Evolutionary conservation across 2,888 invertebrate genomes (phyloP).

Genomic region (Lapara coniferarum): DNA sequence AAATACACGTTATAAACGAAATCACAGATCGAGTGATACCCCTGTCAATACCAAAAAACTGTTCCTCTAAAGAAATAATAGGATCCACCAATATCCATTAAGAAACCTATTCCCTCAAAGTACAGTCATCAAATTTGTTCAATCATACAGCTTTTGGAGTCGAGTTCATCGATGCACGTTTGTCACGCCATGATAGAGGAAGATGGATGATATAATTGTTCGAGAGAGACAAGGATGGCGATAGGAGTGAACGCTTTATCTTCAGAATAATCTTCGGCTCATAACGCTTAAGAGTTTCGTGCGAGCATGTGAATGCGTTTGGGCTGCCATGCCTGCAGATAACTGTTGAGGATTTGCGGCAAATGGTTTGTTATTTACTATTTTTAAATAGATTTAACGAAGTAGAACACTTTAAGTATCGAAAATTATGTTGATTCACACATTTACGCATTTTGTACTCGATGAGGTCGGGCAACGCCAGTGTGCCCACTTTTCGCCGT

Average conservation of each 20-base stretch:
- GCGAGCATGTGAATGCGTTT: constrained; percentile 14
- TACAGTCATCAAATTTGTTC: constrained; percentile 54
- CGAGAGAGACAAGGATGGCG: constrained; percentile 41
- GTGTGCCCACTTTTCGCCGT: too few species aligned
- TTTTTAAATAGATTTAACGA: neutral
- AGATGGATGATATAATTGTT: constrained; percentile 32
- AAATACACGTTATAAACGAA: too few species aligned
- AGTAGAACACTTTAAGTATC: too few species aligned
- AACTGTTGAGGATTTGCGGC: neutral
- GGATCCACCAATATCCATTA: constrained; percentile 17
- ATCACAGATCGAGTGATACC: neutral
- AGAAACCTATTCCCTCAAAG: constrained; percentile 38
- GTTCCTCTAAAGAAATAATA: constrained; percentile 2
- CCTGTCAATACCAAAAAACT: neutral
- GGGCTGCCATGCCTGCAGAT: constrained; percentile 7
- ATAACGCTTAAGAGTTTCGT: constrained; percentile 27
- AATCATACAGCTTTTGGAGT: constrained; percentile 49
- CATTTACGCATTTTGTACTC: too few species aligned
- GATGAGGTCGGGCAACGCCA: too few species aligned
- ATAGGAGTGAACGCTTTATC: constrained; percentile 52
- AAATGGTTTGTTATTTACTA: neutral
- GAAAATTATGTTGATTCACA: too few species aligned
- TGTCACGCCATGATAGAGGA: constrained; percentile 58
- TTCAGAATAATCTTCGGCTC: constrained; percentile 30
- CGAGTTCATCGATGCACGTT: constrained; percentile 50